Evolutionary conservation across 2,113 vertebrate genomes (phyloP), one percentile per base, ranked within the genome.

Genomic region (Sorex araneus): DNA sequence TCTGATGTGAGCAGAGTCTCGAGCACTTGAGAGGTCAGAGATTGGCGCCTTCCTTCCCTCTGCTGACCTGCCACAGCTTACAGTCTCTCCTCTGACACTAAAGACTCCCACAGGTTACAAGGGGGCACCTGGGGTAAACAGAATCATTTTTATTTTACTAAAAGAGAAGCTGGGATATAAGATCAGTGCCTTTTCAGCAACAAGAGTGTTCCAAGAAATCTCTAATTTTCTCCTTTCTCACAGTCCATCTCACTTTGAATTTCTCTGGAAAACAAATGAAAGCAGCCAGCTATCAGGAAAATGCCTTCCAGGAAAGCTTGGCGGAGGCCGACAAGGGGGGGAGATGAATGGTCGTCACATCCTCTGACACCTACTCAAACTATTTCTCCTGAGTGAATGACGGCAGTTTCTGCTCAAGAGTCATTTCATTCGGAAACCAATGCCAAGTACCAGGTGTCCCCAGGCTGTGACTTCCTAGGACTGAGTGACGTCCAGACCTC

Each of bases 71-170:
- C 73, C 19, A 70, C 25, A 67, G 30, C 25, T 18, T 11, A 21
- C 34, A 43, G 16, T 0, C 40, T 8, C 27, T 77, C 73, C 9
- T 73, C 63, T 69, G 63, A 60, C 6, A 60, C 21, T 60, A 6
- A 84, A 82, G 28, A 27, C 57, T 54, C n/a, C 43, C 40, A 64
- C 89, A 67, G 34, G 47, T 21, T 45, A 30, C 18, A 60, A 45
- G 57, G 47, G 63, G 36, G 15, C 0, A 18, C 15, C 23, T 47
- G n/a, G 1, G 19, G 25, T 6, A 18, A 67, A 79, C 32, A 50
- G 66, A 85, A 34, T 21, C 25, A 75, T 60, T 84, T 92, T 84
- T 70, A 75, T 67, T 89, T 89, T 74, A 90, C 45, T n/a, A 73
- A 82, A 25, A 84, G 18, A 60, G 57, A 90, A 57, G 28, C 30